A percentile compares a stretch with the other conserved stretches of the same genome.
Conservation (phyloP, 2,113 vertebrate genomes). For the Arothron firmamentum region DNA sequence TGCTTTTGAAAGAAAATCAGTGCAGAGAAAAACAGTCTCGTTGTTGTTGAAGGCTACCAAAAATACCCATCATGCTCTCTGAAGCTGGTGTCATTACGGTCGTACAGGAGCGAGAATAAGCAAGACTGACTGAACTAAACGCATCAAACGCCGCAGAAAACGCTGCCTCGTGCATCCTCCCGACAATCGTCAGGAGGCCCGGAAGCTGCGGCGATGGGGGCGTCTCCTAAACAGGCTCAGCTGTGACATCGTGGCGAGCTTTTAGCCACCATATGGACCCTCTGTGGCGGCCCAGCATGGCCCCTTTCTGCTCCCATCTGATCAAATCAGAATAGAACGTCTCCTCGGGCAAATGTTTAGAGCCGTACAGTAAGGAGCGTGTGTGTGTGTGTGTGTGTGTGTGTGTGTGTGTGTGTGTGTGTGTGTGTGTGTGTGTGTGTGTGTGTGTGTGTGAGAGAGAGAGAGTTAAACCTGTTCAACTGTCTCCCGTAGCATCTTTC, state of each 20-base stretch:
- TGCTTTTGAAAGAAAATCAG: too few relatives aligned
- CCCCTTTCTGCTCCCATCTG: constrained; percentile 43
- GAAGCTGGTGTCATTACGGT: too few relatives aligned
- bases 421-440: too few relatives aligned
- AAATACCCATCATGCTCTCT: not conserved
- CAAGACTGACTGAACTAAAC: not conserved
- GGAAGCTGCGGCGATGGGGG: constrained; percentile 28
- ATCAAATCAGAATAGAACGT: constrained; percentile 54
- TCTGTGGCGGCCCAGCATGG: constrained; percentile 38
- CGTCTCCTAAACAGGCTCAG: constrained; percentile 45
- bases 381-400: too few relatives aligned
- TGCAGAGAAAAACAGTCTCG: too few relatives aligned
- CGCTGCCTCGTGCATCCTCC: too few relatives aligned
- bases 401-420: not conserved
- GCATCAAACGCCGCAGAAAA: too few relatives aligned
- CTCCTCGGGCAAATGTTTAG: not conserved
- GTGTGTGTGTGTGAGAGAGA: not conserved
- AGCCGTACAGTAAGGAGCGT: not conserved
- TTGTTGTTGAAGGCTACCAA: not conserved
- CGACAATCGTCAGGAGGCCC: constrained; percentile 21
- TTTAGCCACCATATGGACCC: constrained; percentile 49
- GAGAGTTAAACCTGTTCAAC: constrained; percentile 5
- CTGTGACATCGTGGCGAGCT: constrained; percentile 42
- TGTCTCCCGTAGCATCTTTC: constrained; percentile 21
- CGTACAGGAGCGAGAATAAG: not conserved